phyloP scores from a whole-genome alignment of 2,113 vertebrate species.

The Corydoras sp. region DNA sequence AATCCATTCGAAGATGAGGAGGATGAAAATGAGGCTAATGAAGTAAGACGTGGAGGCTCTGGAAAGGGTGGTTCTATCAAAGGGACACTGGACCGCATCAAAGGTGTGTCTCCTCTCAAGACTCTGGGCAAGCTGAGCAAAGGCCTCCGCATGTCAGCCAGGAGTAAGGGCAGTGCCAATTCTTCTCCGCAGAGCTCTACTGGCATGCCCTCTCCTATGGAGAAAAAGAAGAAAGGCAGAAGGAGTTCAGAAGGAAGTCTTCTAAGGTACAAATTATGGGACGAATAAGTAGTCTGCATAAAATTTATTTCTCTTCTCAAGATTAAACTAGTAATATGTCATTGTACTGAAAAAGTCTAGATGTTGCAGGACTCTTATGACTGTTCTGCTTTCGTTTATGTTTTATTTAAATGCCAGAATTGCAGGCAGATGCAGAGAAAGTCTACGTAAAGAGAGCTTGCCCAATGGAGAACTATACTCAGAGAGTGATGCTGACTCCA shows the following conservation, averaged over 20 bases:
- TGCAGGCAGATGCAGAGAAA: constrained; percentile 61
- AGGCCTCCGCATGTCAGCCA: constrained; percentile 56
- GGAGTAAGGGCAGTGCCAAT: constrained; percentile 52
- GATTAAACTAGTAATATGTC: background rate
- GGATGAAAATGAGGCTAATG: constrained; percentile 69
- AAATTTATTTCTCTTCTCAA: background rate
- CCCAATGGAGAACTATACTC: constrained; percentile 47
- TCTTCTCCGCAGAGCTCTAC: constrained; percentile 58
- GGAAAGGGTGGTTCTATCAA: constrained; percentile 58
- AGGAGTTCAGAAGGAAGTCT: constrained; percentile 80
- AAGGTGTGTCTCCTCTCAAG: constrained; percentile 72
- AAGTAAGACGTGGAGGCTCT: constrained; percentile 53
- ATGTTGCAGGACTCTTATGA: background rate
- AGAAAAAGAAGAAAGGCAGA: constrained; percentile 64
- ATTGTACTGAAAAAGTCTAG: background rate
- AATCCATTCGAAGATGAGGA: constrained; percentile 72
- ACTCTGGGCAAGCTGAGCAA: constrained; percentile 68
- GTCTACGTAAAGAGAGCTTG: constrained; percentile 56
- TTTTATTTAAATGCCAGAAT: constrained; percentile 48
- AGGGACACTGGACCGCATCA: constrained; percentile 71
- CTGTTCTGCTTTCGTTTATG: background rate
- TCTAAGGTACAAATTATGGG: constrained; percentile 52
- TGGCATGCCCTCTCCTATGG: constrained; percentile 55
- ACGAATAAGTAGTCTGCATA: background rate
- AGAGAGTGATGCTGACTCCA: constrained; percentile 56